Percentiles rank a stretch among this genome's conserved stretches.
phyloP scores from a whole-genome alignment of 23 tunicate species.

The Ascidia mentula region DNA sequence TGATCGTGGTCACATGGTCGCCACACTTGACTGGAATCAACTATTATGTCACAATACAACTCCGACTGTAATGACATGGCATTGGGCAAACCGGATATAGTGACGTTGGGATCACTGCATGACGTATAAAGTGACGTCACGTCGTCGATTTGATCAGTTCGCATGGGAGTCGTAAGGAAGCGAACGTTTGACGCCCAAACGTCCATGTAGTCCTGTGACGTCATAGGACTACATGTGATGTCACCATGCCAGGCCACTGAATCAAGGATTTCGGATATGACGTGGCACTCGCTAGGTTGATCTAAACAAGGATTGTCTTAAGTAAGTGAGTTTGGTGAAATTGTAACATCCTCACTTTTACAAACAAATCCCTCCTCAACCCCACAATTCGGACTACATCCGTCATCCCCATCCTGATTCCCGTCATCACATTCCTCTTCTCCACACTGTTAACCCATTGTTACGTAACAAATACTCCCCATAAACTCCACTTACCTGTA shows the following conservation, averaged over 20 bases:
- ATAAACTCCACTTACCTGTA: slow-evolving; percentile 16
- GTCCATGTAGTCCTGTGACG: not conserved
- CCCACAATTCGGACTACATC: slow-evolving; percentile 15
- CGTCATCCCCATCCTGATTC: slow-evolving; percentile 14
- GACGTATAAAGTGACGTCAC: not conserved
- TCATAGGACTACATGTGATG: not conserved
- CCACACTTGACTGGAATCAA: slow-evolving; percentile 1
- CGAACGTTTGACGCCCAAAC: not conserved
- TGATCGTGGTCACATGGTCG: not conserved
- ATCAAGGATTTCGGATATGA: not conserved
- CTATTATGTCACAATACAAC: not conserved
- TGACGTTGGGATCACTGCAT: slow-evolving; percentile 6
- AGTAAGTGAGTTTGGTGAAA: too few relatives aligned
- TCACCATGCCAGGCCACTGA: not conserved
- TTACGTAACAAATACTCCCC: not conserved
- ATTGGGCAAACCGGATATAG: not conserved
- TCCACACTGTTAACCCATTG: not conserved
- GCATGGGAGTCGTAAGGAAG: not conserved
- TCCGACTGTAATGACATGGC: not conserved
- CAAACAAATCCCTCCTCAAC: slow-evolving; percentile 29
- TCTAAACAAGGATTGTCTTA: not conserved
- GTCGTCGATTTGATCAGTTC: not conserved
- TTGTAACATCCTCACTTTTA: too few relatives aligned
- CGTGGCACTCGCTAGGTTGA: slow-evolving; percentile 3
- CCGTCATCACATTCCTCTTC: slow-evolving; percentile 35